Base-by-base conservation (phyloP, 2,888 invertebrate species). In the Eulithis prunata region DNA sequence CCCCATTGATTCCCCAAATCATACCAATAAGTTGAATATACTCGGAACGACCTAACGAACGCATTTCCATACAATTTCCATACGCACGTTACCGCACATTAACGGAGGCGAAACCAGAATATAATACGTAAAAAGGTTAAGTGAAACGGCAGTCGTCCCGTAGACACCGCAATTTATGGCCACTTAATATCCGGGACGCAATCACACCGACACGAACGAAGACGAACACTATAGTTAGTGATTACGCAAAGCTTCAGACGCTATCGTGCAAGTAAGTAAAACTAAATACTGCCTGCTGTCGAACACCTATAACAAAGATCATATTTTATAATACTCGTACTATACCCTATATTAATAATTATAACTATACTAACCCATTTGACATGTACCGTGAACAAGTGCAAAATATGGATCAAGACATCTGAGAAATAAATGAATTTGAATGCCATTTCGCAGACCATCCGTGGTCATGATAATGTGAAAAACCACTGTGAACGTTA, bases 61-160 rank as follows among this genome's bases (percentile, higher is more conserved):
- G 46, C 47, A 65, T 66, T 62, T 36, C 54, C 47, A 62, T 62
- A 67, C 56, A 62, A 65, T 66, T 71, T 70, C 68, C 64, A 71
- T 70, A 69, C 69, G 64, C 52, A 58, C 63, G 66, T 51, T 61
- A 52, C 68, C 63, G 57, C 68, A 71, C 70, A 70, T 71, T 71
- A 70, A 56, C 55, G 47, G 53, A 56, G 65, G 67, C 69, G 73
- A 79, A 81, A 80, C 77, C 79, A 76, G 78, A 78, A 80, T 82
- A 82, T 84, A 83, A 85, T 81, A 78, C 78, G 77, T 75, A 76
- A 75, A 77, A 77, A 78, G 76, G 80, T 76, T 77, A 82, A 85
- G 81, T 82, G 82, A 78, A 84, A 78, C 79, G 80, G 75, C 78
- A 81, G 79, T 86, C 82, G 82, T 83, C 82, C 77, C 71, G 78